Evolutionary conservation across 37 sponge, comb jelly and placozoan genomes (phyloP).

Genomic region (Ianthella basta): DNA sequence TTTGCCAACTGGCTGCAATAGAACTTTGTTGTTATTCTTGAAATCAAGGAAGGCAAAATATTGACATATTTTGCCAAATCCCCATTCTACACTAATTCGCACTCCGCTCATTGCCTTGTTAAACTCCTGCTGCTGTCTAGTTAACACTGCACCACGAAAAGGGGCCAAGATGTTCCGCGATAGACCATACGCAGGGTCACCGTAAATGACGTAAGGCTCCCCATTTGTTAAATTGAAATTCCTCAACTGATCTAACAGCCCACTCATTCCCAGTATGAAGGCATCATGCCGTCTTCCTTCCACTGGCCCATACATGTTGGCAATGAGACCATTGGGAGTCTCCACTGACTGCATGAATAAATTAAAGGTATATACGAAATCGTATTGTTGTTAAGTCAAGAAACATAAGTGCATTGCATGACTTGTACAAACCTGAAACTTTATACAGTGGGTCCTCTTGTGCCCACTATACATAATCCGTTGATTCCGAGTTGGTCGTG

Average conservation of each 20-base stretch:
- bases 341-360: background rate
- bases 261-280: background rate
- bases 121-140: too few relatives aligned
- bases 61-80: too few relatives aligned
- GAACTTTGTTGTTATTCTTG: background rate
- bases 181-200: background rate
- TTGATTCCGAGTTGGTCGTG: background rate
- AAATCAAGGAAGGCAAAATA: background rate
- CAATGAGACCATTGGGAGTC: constrained; percentile 12
- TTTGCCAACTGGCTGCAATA: background rate
- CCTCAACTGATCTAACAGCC: background rate
- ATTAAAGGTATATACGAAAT: too few relatives aligned
- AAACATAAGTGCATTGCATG: background rate
- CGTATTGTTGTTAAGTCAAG: too few relatives aligned
- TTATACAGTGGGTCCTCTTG: background rate
- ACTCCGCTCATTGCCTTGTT: too few relatives aligned
- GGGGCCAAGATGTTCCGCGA: background rate
- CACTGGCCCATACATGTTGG: background rate
- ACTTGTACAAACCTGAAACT: background rate
- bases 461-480: constrained; percentile 13
- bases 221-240: background rate
- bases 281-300: background rate
- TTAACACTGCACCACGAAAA: too few relatives aligned
- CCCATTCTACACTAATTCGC: too few relatives aligned
- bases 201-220: background rate